Conservation (phyloP, 2,888 invertebrate genomes). For the Cepaea hortensis region DNA sequence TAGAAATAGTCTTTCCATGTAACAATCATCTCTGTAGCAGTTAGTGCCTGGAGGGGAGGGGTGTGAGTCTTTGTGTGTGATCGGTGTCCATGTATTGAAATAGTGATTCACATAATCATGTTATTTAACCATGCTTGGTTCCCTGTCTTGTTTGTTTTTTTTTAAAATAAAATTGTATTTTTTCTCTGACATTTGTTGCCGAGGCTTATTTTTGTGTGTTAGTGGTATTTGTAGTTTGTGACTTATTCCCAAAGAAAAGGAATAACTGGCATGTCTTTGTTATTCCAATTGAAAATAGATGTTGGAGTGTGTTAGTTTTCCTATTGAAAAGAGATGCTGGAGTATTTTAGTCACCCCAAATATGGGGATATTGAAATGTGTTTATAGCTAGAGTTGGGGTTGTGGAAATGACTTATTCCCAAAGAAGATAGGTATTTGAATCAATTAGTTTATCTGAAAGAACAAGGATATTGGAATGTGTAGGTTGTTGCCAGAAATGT, state of each 20-base stretch:
- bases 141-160: constrained; percentile 6
- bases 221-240: not conserved
- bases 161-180: constrained; percentile 37
- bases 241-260: too few relatives aligned
- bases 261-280: too few relatives aligned
- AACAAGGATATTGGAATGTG: too few relatives aligned
- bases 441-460: too few relatives aligned
- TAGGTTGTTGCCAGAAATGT: too few relatives aligned
- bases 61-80: not conserved
- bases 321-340: too few relatives aligned
- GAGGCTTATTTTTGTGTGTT: constrained; percentile 18
- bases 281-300: too few relatives aligned
- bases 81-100: not conserved
- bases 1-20: not conserved
- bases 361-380: too few relatives aligned
- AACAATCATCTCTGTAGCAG: not conserved
- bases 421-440: too few relatives aligned
- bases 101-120: constrained; percentile 21
- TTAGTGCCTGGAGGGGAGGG: not conserved
- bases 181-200: constrained; percentile 32
- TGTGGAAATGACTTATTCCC: not conserved
- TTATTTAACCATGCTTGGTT: constrained; percentile 31
- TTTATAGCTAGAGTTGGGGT: too few relatives aligned
- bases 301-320: too few relatives aligned
- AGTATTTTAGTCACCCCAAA: too few relatives aligned